These are phyloP conservation scores for Marronus borbonicus DNA, from an alignment of 2,888 invertebrate species.

Conservation along the genomic window DNA sequence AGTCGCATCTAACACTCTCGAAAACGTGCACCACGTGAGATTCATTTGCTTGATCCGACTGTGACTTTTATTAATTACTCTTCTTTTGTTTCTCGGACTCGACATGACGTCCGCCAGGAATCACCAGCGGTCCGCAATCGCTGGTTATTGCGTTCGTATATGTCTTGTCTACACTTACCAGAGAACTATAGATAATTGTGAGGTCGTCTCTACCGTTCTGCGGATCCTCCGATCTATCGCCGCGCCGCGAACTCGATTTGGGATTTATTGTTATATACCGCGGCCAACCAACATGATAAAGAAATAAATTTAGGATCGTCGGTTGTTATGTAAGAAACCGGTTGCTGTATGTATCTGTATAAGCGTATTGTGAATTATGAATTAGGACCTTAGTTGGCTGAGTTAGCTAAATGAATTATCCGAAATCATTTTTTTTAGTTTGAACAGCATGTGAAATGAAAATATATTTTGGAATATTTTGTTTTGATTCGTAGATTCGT, in stretches of 20 bases:
- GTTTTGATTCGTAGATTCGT: too few species aligned
- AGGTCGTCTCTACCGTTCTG: background rate
- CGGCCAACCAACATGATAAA: slow-evolving; percentile 13
- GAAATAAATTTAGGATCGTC: slow-evolving; percentile 3
- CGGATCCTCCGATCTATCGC: background rate
- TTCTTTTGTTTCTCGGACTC: slow-evolving; percentile 54
- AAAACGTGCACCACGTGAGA: slow-evolving; percentile 52
- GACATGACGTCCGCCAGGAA: slow-evolving; percentile 39
- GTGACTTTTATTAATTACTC: slow-evolving; percentile 55
- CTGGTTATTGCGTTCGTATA: slow-evolving; percentile 23
- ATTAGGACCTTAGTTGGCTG: too few species aligned
- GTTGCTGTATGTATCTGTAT: background rate
- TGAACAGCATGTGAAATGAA: too few species aligned
- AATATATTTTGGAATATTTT: too few species aligned
- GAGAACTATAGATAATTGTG: background rate
- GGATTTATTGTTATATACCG: slow-evolving; percentile 13
- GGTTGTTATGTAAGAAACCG: slow-evolving; percentile 1
- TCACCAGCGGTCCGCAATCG: slow-evolving; percentile 32
- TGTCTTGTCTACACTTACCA: background rate
- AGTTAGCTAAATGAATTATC: too few species aligned
- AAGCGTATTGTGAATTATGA: too few species aligned
- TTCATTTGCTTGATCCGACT: slow-evolving; percentile 53
- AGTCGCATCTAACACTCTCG: slow-evolving; percentile 47
- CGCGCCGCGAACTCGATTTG: background rate
- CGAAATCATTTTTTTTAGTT: too few species aligned